Conservation (phyloP, 2,113 vertebrate species). For the Salminus brasiliensis region DNA sequence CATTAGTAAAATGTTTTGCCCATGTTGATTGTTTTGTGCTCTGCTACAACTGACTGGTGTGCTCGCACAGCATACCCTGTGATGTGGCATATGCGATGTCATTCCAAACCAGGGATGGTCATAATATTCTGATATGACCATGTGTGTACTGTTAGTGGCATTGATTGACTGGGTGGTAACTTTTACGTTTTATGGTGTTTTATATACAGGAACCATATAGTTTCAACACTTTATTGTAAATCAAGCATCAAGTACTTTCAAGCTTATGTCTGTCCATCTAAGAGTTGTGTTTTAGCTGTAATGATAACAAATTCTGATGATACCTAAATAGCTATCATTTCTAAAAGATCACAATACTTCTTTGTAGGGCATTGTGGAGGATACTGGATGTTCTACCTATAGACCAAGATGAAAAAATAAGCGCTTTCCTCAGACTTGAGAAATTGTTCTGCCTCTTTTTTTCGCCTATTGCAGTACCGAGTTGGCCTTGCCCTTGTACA, state of each 20-base stretch:
- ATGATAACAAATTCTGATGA: conserved; percentile 12
- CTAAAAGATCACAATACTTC: not conserved
- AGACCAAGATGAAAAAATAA: conserved; percentile 36
- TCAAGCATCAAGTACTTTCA: too few relatives aligned
- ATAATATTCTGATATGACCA: too few relatives aligned
- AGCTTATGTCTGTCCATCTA: conserved; percentile 5
- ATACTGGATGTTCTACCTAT: not conserved
- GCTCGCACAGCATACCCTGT: too few relatives aligned
- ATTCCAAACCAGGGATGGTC: too few relatives aligned
- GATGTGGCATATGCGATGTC: too few relatives aligned
- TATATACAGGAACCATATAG: too few relatives aligned
- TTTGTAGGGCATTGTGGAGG: not conserved
- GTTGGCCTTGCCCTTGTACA: conserved; percentile 41
- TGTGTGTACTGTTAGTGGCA: too few relatives aligned
- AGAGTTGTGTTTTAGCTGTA: conserved; percentile 28
- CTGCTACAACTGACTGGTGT: too few relatives aligned
- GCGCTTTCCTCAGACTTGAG: conserved; percentile 24
- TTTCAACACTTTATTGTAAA: too few relatives aligned
- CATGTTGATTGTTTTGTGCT: too few relatives aligned
- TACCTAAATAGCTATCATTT: not conserved
- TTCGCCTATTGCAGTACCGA: conserved; percentile 9
- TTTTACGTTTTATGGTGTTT: too few relatives aligned
- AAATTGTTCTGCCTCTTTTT: not conserved
- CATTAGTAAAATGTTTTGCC: too few relatives aligned
- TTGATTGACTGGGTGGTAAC: not conserved